Base-by-base conservation (phyloP, 2,888 invertebrate species). In the Hylaea fasciaria region DNA sequence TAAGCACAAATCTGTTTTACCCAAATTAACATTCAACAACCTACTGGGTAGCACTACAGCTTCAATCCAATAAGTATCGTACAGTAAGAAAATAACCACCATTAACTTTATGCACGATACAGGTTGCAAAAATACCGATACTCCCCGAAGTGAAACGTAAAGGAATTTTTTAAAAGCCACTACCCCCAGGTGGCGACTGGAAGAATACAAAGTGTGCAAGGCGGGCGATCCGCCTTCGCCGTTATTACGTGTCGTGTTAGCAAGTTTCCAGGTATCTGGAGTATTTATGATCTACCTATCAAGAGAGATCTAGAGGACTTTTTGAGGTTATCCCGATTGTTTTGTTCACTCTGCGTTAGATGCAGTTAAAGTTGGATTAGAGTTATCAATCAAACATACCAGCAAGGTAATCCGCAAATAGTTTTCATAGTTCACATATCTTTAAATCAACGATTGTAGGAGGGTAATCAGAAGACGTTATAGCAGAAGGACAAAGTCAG, bases 151-250 rank as follows among this genome's bases (percentile, higher is more conserved):
- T 80, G 78, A 83, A 80, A 81, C 71, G 78, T 80, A 71, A 76
- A 81, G 79, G 77, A 81, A 74, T 83, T 81, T 76, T 83, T 81
- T 79, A 74, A 83, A 87, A 87, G 82, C 84, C 79, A 85, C 83
- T 80, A 76, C 78, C 83, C 77, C 76, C 87, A 88, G 88, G 88
- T 88, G 87, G 84, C 76, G 85, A 87, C 83, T 87, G 79, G 78
- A 79, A 78, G 88, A 88, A 88, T 89, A 90, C 89, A 88, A 89
- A 90, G 87, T 87, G 82, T 85, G 85, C 82, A 79, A 82, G 83
- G 81, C 83, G 80, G 82, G 71, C 80, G 82, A 82, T 74, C 81
- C 78, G 75, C 74, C 75, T 76, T 71, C 58, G 59, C 49, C 63
- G 70, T 64, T 71, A 83, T 83, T 88, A 83, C 82, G 77, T 88